Conservation (phyloP, 2,113 vertebrate species). For the Lepus europaeus region DNA sequence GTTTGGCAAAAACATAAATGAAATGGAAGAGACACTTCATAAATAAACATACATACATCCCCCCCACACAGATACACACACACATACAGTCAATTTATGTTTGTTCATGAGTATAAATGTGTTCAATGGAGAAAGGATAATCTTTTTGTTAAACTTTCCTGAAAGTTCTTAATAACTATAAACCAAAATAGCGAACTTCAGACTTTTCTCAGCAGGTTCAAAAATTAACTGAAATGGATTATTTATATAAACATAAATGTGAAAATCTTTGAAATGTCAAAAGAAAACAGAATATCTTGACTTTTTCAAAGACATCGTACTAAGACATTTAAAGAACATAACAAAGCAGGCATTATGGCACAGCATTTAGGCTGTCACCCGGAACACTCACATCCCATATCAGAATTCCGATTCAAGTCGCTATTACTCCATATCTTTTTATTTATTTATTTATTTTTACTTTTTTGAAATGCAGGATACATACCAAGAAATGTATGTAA, state of each 20-base stretch:
- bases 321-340: background rate
- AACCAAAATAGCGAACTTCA: background rate
- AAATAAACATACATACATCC: background rate
- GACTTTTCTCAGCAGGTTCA: background rate
- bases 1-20: background rate
- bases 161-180: background rate
- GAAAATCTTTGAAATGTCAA: background rate
- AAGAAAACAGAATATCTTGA: background rate
- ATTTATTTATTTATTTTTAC: too few relatives aligned
- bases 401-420: too few relatives aligned
- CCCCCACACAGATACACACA: background rate
- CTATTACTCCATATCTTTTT: too few relatives aligned
- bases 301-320: background rate
- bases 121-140: background rate
- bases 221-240: background rate
- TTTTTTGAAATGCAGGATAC: too few relatives aligned
- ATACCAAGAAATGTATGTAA: too few relatives aligned
- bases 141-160: background rate
- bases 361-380: too few relatives aligned
- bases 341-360: too few relatives aligned
- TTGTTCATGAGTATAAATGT: background rate
- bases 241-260: background rate
- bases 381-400: too few relatives aligned
- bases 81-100: background rate
- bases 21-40: background rate